phyloP scores from a whole-genome alignment of 2,888 invertebrate genomes.

The Cistogaster globosa region DNA sequence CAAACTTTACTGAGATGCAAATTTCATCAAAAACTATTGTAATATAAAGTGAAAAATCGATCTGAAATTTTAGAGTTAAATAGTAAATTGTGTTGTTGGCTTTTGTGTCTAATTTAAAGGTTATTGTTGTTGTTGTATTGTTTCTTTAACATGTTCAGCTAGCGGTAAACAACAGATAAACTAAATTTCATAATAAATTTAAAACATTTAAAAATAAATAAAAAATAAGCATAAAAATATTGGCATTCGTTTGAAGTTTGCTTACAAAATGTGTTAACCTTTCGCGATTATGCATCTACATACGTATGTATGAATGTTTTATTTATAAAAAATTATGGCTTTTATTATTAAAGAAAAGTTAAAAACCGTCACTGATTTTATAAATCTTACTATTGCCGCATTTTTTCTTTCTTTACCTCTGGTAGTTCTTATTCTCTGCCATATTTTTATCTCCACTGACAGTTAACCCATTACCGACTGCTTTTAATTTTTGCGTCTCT shows the following conservation, averaged over 20 bases:
- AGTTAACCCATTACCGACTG: slow-evolving; percentile 30
- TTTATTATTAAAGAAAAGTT: slow-evolving; percentile 11
- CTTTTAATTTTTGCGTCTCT: not conserved
- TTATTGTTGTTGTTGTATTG: slow-evolving; percentile 42
- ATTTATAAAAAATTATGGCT: not conserved
- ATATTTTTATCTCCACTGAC: not conserved
- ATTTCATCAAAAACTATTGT: slow-evolving; percentile 14
- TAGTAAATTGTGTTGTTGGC: slow-evolving; percentile 28
- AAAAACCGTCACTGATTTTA: slow-evolving; percentile 39
- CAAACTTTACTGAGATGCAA: slow-evolving; percentile 39
- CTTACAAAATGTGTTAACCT: not conserved
- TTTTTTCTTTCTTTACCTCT: not conserved
- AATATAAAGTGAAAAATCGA: slow-evolving; percentile 62
- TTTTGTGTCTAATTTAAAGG: slow-evolving; percentile 18
- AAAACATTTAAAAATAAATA: not conserved
- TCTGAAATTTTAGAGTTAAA: slow-evolving; percentile 45
- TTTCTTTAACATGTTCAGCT: slow-evolving; percentile 31
- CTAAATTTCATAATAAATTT: slow-evolving; percentile 17
- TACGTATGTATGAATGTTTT: not conserved
- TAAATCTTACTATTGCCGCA: slow-evolving; percentile 36
- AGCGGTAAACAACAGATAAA: slow-evolving; percentile 47
- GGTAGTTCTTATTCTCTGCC: slow-evolving; percentile 15
- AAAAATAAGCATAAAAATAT: not conserved
- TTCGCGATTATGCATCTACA: not conserved
- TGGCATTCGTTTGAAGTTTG: not conserved